Evolutionary conservation across 2,113 vertebrate genomes (phyloP).

Genomic region (Crotalus helleri): DNA sequence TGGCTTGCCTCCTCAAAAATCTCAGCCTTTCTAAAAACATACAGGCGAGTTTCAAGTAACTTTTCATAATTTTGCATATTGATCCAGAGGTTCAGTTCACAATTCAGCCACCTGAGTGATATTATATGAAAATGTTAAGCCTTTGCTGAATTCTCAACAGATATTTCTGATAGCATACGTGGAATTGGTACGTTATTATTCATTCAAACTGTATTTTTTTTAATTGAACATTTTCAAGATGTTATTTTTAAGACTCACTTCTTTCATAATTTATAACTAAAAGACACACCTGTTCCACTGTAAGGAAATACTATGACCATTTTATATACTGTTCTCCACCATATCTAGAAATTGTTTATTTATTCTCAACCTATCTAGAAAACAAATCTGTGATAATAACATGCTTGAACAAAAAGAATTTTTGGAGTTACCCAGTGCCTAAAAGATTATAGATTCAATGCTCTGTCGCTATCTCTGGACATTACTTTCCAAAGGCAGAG

Average conservation of each 20-base stretch:
- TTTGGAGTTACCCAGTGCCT: background rate
- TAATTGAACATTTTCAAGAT: background rate
- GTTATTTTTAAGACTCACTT: background rate
- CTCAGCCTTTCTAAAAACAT: conserved; percentile 55
- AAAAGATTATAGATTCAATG: background rate
- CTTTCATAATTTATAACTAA: background rate
- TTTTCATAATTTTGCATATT: background rate
- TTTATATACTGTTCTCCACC: background rate
- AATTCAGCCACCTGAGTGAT: conserved; percentile 6
- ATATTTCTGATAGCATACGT: background rate
- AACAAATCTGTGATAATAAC: no score
- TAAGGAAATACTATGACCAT: background rate
- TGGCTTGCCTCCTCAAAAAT: conserved; percentile 68
- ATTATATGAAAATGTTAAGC: background rate
- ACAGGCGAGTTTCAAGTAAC: conserved; percentile 38
- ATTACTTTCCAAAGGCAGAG: background rate
- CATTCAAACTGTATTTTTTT: background rate
- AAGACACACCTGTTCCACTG: background rate
- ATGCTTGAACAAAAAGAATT: no score
- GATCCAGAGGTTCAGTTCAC: background rate
- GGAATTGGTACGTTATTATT: background rate
- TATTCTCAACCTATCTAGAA: no score
- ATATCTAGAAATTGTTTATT: no score
- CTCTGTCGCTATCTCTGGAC: background rate
- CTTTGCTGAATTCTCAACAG: background rate